phyloP scores from a whole-genome alignment of 2,113 vertebrate species.

The Hucho hucho region DNA sequence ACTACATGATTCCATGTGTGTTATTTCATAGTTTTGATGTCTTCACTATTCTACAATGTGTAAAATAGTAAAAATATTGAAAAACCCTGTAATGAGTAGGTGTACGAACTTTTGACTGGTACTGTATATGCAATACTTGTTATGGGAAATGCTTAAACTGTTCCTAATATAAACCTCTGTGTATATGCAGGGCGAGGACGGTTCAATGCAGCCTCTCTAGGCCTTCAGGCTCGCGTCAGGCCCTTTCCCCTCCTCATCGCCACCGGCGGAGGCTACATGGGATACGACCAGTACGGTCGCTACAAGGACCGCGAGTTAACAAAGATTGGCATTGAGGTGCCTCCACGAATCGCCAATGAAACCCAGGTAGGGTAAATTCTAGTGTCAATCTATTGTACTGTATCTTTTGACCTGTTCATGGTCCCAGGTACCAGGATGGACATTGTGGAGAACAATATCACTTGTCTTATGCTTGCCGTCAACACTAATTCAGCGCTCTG shows the following conservation, averaged over 20 bases:
- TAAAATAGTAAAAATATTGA: too few species aligned
- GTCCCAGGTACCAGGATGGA: not conserved
- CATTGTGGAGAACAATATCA: not conserved
- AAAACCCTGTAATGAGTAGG: too few species aligned
- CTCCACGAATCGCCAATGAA: conserved; percentile 74
- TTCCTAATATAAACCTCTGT: too few species aligned
- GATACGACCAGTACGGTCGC: conserved; percentile 80
- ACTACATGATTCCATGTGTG: too few species aligned
- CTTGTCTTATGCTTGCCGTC: not conserved
- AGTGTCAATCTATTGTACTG: too few species aligned
- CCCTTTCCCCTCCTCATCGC: conserved; percentile 77
- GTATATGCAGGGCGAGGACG: not conserved
- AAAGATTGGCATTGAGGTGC: conserved; percentile 74
- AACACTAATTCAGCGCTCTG: not conserved
- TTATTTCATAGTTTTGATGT: too few species aligned
- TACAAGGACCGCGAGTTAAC: conserved; percentile 74
- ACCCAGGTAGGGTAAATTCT: conserved; percentile 78
- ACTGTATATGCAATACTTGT: too few species aligned
- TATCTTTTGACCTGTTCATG: not conserved
- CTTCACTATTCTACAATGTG: too few species aligned
- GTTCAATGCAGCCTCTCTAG: conserved; percentile 45
- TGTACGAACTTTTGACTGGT: too few species aligned
- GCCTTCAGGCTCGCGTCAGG: conserved; percentile 69
- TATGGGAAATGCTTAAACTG: too few species aligned
- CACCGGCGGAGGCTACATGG: conserved; percentile 77